phyloP scores from a whole-genome alignment of 2,888 invertebrate genomes.

The Drosophila leonis region DNA sequence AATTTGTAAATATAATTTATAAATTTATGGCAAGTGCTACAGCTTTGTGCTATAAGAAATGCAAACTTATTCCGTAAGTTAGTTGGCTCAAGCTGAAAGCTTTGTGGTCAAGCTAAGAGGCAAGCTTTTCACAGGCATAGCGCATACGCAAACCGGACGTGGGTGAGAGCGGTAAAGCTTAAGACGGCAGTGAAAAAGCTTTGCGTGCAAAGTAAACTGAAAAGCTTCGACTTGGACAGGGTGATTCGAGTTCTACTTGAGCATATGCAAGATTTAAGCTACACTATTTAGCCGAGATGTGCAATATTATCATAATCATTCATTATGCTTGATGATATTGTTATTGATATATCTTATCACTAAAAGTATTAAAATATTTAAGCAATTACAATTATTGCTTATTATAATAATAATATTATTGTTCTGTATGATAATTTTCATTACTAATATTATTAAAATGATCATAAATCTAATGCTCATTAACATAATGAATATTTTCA shows the following conservation, averaged over 20 bases:
- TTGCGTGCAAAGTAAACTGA: background rate
- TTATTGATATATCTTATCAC: no score
- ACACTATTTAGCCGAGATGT: background rate
- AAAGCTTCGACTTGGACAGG: slow-evolving; percentile 40
- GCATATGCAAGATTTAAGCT: background rate
- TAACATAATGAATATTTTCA: no score
- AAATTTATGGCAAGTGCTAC: slow-evolving; percentile 35
- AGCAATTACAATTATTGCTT: no score
- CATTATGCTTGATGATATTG: no score
- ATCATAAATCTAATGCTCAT: no score
- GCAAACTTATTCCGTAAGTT: slow-evolving; percentile 5
- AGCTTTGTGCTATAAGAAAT: slow-evolving; percentile 42
- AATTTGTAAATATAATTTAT: background rate
- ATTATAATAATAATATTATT: no score
- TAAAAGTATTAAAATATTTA: no score
- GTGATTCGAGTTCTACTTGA: slow-evolving; percentile 8
- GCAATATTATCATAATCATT: no score
- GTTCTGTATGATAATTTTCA: no score
- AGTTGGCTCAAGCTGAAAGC: slow-evolving; percentile 17
- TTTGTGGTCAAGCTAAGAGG: slow-evolving; percentile 5
- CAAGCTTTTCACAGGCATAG: slow-evolving; percentile 38
- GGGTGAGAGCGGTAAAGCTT: slow-evolving; percentile 40
- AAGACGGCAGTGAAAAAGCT: slow-evolving; percentile 49
- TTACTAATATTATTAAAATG: no score
- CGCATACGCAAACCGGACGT: slow-evolving; percentile 62